Percentiles rank a stretch among this genome's conserved stretches.
Conservation (phyloP, 2,888 invertebrate species). For the Galerucella calmariensis region DNA sequence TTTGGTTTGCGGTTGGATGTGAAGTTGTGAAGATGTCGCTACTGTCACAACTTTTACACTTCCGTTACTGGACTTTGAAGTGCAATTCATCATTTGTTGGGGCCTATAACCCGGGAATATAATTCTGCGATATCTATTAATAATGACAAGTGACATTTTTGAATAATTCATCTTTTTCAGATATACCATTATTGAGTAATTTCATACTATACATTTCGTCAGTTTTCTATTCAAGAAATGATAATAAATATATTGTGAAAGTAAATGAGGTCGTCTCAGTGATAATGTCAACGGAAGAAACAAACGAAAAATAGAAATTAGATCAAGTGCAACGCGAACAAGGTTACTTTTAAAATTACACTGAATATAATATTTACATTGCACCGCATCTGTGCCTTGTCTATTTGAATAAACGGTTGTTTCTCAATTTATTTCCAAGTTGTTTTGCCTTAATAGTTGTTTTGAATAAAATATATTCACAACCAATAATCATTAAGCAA, state of each 20-base stretch:
- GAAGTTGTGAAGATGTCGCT: too few relatives aligned
- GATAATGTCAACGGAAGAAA: conserved; percentile 41
- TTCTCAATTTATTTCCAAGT: neutral
- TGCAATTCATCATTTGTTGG: too few relatives aligned
- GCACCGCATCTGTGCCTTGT: conserved; percentile 23
- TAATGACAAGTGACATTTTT: too few relatives aligned
- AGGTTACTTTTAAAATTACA: conserved; percentile 42
- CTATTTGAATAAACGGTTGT: conserved; percentile 10
- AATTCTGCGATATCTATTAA: too few relatives aligned
- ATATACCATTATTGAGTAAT: too few relatives aligned
- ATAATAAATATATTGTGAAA: conserved; percentile 19
- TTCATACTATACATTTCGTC: too few relatives aligned
- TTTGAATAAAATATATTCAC: neutral
- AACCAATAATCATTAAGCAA: neutral
- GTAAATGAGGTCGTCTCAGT: conserved; percentile 47
- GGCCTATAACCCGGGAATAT: too few relatives aligned
- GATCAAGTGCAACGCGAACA: conserved; percentile 51
- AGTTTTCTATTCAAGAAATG: too few relatives aligned
- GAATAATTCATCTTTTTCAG: too few relatives aligned
- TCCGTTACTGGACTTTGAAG: too few relatives aligned
- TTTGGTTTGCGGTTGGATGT: too few relatives aligned
- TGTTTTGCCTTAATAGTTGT: neutral
- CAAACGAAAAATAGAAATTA: conserved; percentile 50
- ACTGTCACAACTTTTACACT: too few relatives aligned
- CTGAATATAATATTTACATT: conserved; percentile 25